Conservation (phyloP, 2,888 invertebrate species). For the Watsonalla binaria region DNA sequence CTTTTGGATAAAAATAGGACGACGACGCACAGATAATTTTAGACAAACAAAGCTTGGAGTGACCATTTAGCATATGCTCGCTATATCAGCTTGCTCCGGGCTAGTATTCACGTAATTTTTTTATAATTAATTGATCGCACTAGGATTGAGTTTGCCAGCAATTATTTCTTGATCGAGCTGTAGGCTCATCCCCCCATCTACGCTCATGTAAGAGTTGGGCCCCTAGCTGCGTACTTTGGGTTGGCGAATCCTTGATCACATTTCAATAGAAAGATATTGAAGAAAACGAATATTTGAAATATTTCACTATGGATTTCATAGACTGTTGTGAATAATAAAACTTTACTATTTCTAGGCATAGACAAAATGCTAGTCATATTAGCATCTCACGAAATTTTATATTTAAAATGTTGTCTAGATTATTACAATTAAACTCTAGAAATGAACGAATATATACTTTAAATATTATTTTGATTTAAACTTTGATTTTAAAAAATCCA, state of each 20-base stretch:
- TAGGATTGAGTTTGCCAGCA: too few relatives aligned
- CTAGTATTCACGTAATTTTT: too few relatives aligned
- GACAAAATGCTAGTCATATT: conserved; percentile 8
- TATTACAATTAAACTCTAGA: background rate
- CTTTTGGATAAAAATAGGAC: too few relatives aligned
- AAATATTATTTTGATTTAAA: background rate
- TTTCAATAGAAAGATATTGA: background rate
- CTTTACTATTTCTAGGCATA: conserved; percentile 21
- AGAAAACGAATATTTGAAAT: background rate
- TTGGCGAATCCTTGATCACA: background rate
- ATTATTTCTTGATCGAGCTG: too few relatives aligned
- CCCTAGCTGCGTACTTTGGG: too few relatives aligned
- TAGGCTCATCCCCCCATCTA: too few relatives aligned
- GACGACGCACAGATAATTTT: too few relatives aligned
- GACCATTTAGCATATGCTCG: too few relatives aligned
- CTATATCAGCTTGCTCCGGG: too few relatives aligned
- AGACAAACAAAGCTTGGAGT: too few relatives aligned
- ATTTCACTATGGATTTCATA: conserved; percentile 4
- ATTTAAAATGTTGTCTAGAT: background rate
- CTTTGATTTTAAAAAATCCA: background rate
- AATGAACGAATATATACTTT: background rate
- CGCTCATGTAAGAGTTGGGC: too few relatives aligned
- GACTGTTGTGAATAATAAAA: conserved; percentile 4
- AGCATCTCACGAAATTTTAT: background rate
- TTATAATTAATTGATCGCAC: too few relatives aligned